These are phyloP conservation scores for Euzetes globulus DNA, from an alignment of 2,888 invertebrate species.

Conservation along the genomic window DNA sequence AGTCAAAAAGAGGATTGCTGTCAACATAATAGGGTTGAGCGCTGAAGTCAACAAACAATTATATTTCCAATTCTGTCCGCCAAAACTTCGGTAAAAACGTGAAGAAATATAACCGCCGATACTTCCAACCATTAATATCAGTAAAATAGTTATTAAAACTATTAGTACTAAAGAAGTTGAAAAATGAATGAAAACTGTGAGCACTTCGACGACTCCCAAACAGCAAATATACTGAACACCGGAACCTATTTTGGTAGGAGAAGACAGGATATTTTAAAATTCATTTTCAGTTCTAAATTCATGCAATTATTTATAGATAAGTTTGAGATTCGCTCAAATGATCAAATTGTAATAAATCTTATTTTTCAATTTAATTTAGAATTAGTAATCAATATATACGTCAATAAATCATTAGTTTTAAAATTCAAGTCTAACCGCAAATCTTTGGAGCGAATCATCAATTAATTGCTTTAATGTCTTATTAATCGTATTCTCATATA, in stretches of 20 bases:
- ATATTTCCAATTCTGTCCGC: slow-evolving; percentile 23
- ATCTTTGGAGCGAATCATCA: background rate
- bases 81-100: slow-evolving; percentile 25
- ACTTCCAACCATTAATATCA: slow-evolving; percentile 11
- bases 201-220: slow-evolving; percentile 13
- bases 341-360: background rate
- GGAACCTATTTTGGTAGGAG: background rate
- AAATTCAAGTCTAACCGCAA: background rate
- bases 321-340: too few relatives aligned
- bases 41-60: slow-evolving; percentile 10
- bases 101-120: slow-evolving; percentile 27
- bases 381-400: background rate
- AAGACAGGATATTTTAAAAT: background rate
- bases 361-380: background rate
- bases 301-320: background rate
- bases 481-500: background rate
- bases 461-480: background rate
- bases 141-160: slow-evolving; percentile 6
- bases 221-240: slow-evolving; percentile 28
- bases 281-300: background rate
- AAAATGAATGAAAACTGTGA: slow-evolving; percentile 22
- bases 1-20: slow-evolving; percentile 13
- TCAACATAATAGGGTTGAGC: slow-evolving; percentile 27
- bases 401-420: background rate
- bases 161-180: slow-evolving; percentile 8